phyloP scores from a whole-genome alignment of 2,888 invertebrate species.

The Limnephilus rhombicus region DNA sequence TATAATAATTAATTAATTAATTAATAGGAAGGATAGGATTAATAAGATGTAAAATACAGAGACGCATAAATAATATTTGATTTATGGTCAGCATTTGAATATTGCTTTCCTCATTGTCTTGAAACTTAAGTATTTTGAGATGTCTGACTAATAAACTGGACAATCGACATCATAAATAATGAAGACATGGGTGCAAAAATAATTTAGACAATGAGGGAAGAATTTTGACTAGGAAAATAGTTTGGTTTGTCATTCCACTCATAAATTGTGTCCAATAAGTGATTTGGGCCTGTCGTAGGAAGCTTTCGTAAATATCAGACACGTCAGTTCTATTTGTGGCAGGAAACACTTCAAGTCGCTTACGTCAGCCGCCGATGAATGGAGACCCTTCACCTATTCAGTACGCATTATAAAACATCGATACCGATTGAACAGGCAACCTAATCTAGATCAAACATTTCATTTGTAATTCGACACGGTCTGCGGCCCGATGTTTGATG shows the following conservation, averaged over 20 bases:
- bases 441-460: constrained; percentile 54
- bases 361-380: constrained; percentile 49
- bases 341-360: constrained; percentile 38
- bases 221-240: too few species aligned
- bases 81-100: too few species aligned
- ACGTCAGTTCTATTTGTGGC: constrained; percentile 49
- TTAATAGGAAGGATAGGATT: too few species aligned
- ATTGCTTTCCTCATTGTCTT: too few species aligned
- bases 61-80: too few species aligned
- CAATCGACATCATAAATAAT: too few species aligned
- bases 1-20: too few species aligned
- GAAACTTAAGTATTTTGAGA: too few species aligned
- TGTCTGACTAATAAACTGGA: too few species aligned
- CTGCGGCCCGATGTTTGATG: constrained; percentile 6
- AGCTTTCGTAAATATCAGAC: constrained; percentile 14
- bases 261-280: not conserved
- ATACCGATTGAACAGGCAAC: constrained; percentile 53
- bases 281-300: not conserved
- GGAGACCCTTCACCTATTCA: constrained; percentile 52
- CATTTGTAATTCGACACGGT: constrained; percentile 25
- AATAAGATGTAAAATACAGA: too few species aligned
- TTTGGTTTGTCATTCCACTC: not conserved
- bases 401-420: constrained; percentile 45
- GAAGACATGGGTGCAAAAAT: too few species aligned
- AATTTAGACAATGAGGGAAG: too few species aligned